These are phyloP conservation scores for Hydropotes inermis DNA, from an alignment of 2,113 vertebrate species.

Conservation along the genomic window DNA sequence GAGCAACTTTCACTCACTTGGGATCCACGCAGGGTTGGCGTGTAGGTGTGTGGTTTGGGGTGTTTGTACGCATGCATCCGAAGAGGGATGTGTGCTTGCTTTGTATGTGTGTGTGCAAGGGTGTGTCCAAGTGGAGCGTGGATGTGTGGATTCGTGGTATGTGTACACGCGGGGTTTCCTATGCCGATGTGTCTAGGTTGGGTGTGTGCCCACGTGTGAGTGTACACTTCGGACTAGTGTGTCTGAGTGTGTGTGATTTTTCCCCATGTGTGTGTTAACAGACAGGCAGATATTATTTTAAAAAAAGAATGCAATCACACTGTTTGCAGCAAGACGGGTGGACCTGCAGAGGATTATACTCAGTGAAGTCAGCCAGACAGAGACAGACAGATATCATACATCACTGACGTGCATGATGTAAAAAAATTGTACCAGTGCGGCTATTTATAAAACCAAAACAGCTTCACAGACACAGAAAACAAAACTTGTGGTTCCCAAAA, in stretches of 20 bases:
- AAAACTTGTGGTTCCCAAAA: not conserved
- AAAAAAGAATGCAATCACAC: not conserved
- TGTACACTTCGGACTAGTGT: not conserved
- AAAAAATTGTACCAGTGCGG: not conserved
- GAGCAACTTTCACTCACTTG: not conserved
- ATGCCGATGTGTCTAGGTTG: accelerated
- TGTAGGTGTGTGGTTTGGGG: not conserved
- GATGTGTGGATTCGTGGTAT: too few relatives aligned
- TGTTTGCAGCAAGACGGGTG: not conserved
- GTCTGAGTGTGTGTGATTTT: not conserved
- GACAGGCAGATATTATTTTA: accelerated
- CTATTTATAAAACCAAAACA: not conserved
- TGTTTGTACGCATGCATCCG: accelerated
- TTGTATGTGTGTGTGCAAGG: accelerated
- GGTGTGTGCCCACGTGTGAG: not conserved
- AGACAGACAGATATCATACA: not conserved
- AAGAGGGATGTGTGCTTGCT: accelerated
- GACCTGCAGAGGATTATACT: too few relatives aligned
- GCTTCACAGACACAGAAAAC: not conserved
- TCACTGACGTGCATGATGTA: not conserved
- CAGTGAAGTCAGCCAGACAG: not conserved
- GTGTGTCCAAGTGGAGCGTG: not conserved
- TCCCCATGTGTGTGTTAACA: not conserved
- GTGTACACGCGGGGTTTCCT: too few relatives aligned
- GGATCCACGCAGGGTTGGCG: not conserved